phyloP scores from a whole-genome alignment of 2,797 vertebrate species.

The Falco naumanni region DNA sequence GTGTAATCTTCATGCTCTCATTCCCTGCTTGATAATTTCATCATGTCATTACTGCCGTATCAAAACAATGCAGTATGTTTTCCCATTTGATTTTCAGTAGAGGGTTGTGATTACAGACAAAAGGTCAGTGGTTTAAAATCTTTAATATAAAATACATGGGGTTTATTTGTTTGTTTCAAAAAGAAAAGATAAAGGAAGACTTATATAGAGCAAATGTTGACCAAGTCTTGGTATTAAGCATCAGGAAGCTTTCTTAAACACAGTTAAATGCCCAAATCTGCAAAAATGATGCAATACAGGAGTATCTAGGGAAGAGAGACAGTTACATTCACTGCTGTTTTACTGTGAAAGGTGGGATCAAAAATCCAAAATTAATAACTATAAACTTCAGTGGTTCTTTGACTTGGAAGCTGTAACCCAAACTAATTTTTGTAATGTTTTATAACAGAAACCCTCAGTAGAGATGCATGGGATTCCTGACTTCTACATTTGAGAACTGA shows the following conservation, averaged over 20 bases:
- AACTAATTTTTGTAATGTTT: not conserved
- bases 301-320: not conserved
- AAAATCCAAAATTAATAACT: not conserved
- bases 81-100: not conserved
- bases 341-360: not conserved
- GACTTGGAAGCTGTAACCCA: not conserved
- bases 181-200: not conserved
- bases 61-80: not conserved
- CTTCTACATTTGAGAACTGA: not conserved
- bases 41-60: not conserved
- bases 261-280: not conserved
- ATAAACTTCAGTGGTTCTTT: constrained; percentile 16
- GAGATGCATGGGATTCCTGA: not conserved
- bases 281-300: not conserved
- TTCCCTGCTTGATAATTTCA: not conserved
- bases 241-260: not conserved
- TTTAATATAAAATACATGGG: not conserved
- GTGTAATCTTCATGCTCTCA: not conserved
- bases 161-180: not conserved
- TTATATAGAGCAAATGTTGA: not conserved
- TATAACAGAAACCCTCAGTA: not conserved
- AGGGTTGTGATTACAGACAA: not conserved
- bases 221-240: not conserved
- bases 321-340: not conserved
- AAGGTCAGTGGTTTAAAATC: not conserved